A percentile compares a stretch with the other conserved stretches of the same genome.
Evolutionary conservation across 2,113 vertebrate species (phyloP).

Genomic region (Pagrus major): DNA sequence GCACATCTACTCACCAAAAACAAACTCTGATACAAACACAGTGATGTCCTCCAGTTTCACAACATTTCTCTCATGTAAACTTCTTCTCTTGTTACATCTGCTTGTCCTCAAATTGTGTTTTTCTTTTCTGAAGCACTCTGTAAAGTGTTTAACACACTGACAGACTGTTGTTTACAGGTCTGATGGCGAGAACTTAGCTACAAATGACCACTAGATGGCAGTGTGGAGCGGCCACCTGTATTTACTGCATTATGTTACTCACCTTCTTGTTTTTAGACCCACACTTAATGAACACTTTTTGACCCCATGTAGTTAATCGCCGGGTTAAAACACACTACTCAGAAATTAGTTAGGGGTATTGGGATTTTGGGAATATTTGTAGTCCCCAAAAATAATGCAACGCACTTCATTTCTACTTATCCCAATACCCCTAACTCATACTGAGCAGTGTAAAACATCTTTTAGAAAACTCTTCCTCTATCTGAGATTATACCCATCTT

Average conservation of each 20-base stretch:
- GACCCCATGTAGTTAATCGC: background rate
- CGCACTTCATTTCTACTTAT: no score
- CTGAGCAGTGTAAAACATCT: background rate
- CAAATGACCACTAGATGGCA: constrained; percentile 61
- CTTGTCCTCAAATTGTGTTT: background rate
- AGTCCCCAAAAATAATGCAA: no score
- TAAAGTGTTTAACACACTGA: background rate
- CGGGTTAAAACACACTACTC: background rate
- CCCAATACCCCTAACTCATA: no score
- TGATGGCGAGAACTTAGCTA: background rate
- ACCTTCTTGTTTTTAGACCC: background rate
- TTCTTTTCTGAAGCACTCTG: background rate
- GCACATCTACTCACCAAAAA: background rate
- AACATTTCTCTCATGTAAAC: background rate
- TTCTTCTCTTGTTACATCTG: background rate
- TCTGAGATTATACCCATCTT: background rate
- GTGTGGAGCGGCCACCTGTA: background rate
- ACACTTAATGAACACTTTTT: background rate
- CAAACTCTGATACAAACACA: background rate
- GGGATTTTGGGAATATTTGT: no score
- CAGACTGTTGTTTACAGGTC: constrained; percentile 1
- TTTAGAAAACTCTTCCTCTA: background rate
- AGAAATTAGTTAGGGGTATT: no score
- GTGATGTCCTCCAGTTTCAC: background rate
- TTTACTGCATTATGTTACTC: background rate